Percentiles rank a stretch among this genome's conserved stretches.
phyloP scores from a whole-genome alignment of 2,113 vertebrate genomes.

The Otocyon megalotis region DNA sequence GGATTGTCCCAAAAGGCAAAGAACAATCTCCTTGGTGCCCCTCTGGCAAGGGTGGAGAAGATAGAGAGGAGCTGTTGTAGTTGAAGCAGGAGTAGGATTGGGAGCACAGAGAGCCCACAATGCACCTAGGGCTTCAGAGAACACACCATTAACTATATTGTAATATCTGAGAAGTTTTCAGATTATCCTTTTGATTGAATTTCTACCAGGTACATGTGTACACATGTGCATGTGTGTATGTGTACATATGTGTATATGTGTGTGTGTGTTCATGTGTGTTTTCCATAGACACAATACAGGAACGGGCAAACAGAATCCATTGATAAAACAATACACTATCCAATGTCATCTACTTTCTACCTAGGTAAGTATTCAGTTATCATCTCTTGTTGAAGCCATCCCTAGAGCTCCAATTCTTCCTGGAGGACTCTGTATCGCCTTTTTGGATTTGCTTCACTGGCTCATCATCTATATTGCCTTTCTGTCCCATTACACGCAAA shows the following conservation, averaged over 20 bases:
- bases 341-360: neutral
- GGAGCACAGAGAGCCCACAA: neutral
- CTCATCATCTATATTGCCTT: neutral
- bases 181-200: neutral
- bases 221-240: neutral
- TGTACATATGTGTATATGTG: neutral
- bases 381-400: neutral
- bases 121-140: neutral
- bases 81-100: neutral
- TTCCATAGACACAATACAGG: neutral
- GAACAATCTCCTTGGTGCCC: neutral
- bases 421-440: neutral
- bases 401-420: neutral
- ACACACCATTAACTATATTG: neutral
- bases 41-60: neutral
- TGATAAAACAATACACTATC: conserved; percentile 3
- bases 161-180: neutral
- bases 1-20: neutral
- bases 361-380: neutral
- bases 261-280: neutral
- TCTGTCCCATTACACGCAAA: neutral
- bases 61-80: neutral
- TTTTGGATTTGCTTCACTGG: neutral
- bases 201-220: neutral
- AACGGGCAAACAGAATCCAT: neutral